phyloP scores from a whole-genome alignment of 2,888 invertebrate genomes.

The Hydrotaea diabolus region DNA sequence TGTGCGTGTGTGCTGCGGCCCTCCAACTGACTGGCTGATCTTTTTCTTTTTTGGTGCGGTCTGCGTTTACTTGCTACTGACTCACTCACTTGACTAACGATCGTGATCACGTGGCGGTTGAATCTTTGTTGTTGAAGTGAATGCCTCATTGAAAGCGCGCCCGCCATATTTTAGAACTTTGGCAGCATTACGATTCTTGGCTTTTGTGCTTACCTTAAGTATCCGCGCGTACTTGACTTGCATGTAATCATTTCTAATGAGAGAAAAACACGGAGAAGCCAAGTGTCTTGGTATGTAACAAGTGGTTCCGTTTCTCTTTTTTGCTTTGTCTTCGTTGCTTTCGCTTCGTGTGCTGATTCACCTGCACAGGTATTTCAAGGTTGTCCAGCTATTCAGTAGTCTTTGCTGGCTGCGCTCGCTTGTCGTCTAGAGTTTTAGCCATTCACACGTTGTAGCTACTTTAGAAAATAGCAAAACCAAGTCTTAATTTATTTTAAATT shows the following conservation, averaged over 20 bases:
- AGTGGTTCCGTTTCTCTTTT: not conserved
- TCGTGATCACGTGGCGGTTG: not conserved
- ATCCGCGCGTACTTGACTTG: not conserved
- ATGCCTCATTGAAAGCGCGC: not conserved
- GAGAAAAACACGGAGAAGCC: not conserved
- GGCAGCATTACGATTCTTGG: not conserved
- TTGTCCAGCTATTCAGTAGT: not conserved
- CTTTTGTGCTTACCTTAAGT: not conserved
- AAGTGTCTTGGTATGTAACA: not conserved
- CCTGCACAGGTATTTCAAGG: constrained; percentile 4
- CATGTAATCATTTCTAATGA: not conserved
- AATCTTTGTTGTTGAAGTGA: not conserved
- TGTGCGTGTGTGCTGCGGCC: not conserved
- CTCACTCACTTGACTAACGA: not conserved
- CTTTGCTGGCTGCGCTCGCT: not conserved
- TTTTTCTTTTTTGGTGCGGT: not conserved
- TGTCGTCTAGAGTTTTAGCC: not conserved
- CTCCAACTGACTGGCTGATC: not conserved
- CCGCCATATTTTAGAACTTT: not conserved
- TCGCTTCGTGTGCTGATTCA: too few species aligned
- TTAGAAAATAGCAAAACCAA: not conserved
- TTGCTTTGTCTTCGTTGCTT: not conserved
- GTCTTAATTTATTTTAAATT: too few species aligned
- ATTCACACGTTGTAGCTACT: not conserved
- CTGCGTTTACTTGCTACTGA: not conserved